These are phyloP conservation scores for Metopolophium dirhodum DNA, from an alignment of 1,140 invertebrate genomes.

Conservation along the genomic window DNA sequence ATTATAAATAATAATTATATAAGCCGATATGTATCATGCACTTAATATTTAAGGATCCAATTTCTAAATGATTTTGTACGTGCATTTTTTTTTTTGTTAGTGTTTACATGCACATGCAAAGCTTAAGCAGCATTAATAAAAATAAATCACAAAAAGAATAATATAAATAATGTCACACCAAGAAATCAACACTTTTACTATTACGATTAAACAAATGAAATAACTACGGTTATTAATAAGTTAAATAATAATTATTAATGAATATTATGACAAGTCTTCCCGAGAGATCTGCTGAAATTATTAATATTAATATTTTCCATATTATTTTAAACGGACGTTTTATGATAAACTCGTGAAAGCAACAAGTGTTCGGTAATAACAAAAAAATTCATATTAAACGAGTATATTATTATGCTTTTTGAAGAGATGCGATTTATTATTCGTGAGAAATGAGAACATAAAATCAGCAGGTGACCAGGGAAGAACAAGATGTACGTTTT, in stretches of 20 bases:
- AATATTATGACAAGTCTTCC: background rate
- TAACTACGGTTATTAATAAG: conserved; percentile 24
- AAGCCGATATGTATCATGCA: background rate
- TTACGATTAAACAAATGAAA: background rate
- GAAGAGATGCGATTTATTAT: background rate
- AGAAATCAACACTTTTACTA: conserved; percentile 55
- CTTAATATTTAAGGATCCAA: background rate
- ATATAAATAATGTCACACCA: conserved; percentile 48
- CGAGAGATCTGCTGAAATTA: background rate
- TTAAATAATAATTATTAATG: conserved; percentile 21
- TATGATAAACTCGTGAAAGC: background rate
- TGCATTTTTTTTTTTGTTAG: conserved; percentile 19
- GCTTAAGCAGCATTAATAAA: conserved; percentile 35
- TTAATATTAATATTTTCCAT: background rate
- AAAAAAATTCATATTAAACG: background rate
- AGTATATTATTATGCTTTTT: background rate
- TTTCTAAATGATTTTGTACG: background rate
- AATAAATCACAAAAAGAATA: conserved; percentile 29
- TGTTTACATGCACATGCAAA: conserved; percentile 44
- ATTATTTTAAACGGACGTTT: background rate
- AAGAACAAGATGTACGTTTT: background rate
- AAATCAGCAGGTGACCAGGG: conserved; percentile 18
- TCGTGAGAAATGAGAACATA: background rate
- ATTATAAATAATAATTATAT: background rate
- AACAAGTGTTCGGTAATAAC: background rate